These are phyloP conservation scores for Delia radicum DNA, from an alignment of 1,140 invertebrate genomes.

Conservation along the genomic window DNA sequence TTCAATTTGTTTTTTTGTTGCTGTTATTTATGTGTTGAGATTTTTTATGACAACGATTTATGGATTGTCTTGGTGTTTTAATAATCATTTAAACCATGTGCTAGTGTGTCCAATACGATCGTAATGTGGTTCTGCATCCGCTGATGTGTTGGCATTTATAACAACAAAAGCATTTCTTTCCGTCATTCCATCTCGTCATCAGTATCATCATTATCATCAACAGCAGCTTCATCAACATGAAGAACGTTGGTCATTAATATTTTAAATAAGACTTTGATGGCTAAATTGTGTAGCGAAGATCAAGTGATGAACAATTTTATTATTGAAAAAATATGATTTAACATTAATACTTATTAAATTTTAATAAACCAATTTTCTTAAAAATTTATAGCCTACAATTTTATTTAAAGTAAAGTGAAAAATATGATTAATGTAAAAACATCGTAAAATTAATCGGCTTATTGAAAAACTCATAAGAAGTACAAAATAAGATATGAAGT, in stretches of 20 bases:
- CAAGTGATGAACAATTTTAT: constrained; percentile 8
- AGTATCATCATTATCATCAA: background rate
- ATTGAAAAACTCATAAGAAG: too few relatives aligned
- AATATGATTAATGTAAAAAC: constrained; percentile 2
- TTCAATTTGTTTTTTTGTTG: background rate
- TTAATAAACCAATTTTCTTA: background rate
- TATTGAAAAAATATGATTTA: background rate
- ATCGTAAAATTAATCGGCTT: background rate
- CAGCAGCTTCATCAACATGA: background rate
- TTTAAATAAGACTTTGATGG: constrained; percentile 11
- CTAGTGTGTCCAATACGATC: background rate
- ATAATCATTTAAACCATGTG: background rate
- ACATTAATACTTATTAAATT: background rate
- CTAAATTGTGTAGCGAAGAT: background rate
- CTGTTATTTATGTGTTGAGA: background rate
- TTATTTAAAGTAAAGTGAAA: background rate
- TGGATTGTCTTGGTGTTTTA: background rate
- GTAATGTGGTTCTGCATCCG: background rate
- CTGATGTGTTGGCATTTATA: constrained; percentile 1
- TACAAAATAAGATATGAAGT: too few relatives aligned
- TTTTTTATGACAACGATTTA: background rate
- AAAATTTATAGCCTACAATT: background rate
- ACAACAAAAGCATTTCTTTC: background rate
- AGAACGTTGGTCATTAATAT: background rate
- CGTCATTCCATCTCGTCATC: background rate